Evolutionary conservation across 2,888 invertebrate genomes (phyloP).

Genomic region (Strigamia maritima): DNA sequence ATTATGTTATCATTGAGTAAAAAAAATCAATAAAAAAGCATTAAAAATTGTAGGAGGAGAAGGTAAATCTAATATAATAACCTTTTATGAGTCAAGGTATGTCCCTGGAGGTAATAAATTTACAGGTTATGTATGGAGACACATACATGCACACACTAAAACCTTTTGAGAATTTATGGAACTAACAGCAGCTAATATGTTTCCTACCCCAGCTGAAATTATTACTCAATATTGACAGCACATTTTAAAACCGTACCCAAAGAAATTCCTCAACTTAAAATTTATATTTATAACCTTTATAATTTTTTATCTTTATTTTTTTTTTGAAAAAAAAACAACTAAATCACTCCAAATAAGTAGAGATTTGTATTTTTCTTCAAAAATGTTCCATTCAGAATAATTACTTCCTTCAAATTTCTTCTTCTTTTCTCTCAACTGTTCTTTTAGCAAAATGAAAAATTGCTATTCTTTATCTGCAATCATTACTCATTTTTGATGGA

Average conservation of each 20-base stretch:
- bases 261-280: conserved; percentile 6
- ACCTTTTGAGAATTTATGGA: conserved; percentile 9
- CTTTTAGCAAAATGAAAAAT: neutral
- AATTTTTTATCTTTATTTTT: too few relatives aligned
- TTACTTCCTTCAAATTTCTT: neutral
- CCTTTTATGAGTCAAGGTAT: conserved; percentile 25
- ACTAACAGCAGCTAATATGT: conserved; percentile 27
- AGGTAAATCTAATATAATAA: conserved; percentile 22
- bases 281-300: neutral
- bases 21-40: conserved; percentile 20
- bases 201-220: conserved; percentile 1
- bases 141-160: neutral
- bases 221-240: neutral
- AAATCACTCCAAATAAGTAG: neutral
- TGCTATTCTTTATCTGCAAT: conserved; percentile 18
- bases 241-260: neutral
- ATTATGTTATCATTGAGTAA: conserved; percentile 17
- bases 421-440: conserved; percentile 3
- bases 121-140: conserved; percentile 22
- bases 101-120: conserved; percentile 12
- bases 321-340: neutral
- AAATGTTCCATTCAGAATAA: conserved; percentile 22
- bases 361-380: neutral
- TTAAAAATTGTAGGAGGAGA: conserved; percentile 11
- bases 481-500: conserved; percentile 12